phyloP scores from a whole-genome alignment of 1,140 invertebrate genomes.

The Elymnias hypermnestra region DNA sequence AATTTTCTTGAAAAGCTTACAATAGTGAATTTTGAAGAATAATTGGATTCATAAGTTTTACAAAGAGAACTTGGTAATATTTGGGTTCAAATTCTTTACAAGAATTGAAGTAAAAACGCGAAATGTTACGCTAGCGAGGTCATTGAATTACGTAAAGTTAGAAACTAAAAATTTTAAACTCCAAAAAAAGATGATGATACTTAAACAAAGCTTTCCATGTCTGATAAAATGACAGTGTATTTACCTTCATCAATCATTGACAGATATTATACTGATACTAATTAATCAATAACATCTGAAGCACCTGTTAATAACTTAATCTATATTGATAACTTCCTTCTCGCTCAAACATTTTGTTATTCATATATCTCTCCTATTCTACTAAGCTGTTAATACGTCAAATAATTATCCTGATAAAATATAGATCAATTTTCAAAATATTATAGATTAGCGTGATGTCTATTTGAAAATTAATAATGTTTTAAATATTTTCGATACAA shows the following conservation, averaged over 20 bases:
- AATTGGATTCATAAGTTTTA: too few relatives aligned
- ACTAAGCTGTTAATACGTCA: slow-evolving; percentile 37
- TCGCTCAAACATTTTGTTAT: slow-evolving; percentile 13
- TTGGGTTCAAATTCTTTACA: too few relatives aligned
- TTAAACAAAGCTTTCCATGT: neutral
- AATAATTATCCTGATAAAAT: slow-evolving; percentile 33
- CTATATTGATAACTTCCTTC: slow-evolving; percentile 27
- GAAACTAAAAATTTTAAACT: neutral
- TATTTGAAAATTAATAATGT: too few relatives aligned
- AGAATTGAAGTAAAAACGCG: too few relatives aligned
- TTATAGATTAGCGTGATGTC: neutral
- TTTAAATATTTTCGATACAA: too few relatives aligned
- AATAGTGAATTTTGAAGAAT: too few relatives aligned
- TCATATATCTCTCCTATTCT: slow-evolving; percentile 5
- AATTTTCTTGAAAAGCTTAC: too few relatives aligned
- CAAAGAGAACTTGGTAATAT: too few relatives aligned
- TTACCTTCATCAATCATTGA: slow-evolving; percentile 16
- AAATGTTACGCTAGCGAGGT: too few relatives aligned
- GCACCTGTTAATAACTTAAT: slow-evolving; percentile 32
- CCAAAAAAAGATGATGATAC: too few relatives aligned
- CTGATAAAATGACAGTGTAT: too few relatives aligned
- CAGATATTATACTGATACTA: slow-evolving; percentile 17
- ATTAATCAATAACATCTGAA: slow-evolving; percentile 20
- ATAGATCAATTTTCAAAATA: slow-evolving; percentile 25
- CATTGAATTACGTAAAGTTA: too few relatives aligned